Base-by-base conservation (phyloP, 2,888 invertebrate species). In the Clusia tigrina region DNA sequence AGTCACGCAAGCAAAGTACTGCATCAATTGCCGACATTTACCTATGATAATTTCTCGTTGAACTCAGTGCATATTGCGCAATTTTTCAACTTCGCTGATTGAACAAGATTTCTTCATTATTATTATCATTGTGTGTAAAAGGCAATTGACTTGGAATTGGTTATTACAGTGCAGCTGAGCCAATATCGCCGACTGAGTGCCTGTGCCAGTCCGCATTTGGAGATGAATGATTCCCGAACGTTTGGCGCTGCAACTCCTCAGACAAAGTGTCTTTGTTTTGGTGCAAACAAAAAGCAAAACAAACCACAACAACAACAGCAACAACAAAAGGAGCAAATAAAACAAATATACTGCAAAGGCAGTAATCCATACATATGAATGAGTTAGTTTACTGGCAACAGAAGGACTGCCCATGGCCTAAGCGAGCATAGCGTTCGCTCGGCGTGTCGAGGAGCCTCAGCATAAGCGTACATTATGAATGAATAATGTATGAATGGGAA, bases 401-500 rank as follows among this genome's bases (percentile, higher is more conserved):
- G 32, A 32, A 12, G 6, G 32, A 32, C 6, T 32, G 32, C 32
- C 42, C n/a, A n/a, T 5, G n/a, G 42, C 42, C n/a, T 15, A n/a
- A 42, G 42, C n/a, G n/a, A n/a, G n/a, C 42, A 15, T 42, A n/a
- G 42, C 42, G 15, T 42, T n/a, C n/a, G n/a, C n/a, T n/a, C n/a
- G n/a, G n/a, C 42, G n/a, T n/a, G 42, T n/a, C 42, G 42, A 15
- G n/a, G 3, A 3, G 12, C 42, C 15, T 42, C 12, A 5, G 9
- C 42, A 15, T 3, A 6, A 42, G 42, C 42, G 15, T 3, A 70
- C 73, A 76, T 72, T 77, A 74, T 78, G 78, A 77, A 77, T 77
- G 77, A 77, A 78, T 78, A 79, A 78, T 79, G 77, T 74, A 78
- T 78, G 77, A 78, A 79, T 75, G 77, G 77, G 77, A 79, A 78